These are phyloP conservation scores for Vulpes vulpes DNA, from an alignment of 2,113 vertebrate genomes.

Conservation along the genomic window DNA sequence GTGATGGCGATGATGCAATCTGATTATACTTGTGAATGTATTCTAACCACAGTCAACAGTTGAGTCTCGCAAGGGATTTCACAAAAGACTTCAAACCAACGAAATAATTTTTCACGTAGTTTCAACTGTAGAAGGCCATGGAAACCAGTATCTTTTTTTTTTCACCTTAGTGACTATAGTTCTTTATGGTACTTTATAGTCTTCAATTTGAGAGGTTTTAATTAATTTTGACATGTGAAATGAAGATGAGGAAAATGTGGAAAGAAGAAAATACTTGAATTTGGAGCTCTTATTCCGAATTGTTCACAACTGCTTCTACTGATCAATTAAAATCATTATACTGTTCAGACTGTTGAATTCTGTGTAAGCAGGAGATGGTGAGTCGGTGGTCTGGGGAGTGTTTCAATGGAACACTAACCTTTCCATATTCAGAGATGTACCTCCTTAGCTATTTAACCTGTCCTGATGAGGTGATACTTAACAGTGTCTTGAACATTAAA, in stretches of 20 bases:
- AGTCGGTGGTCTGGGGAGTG: not conserved
- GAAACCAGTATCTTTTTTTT: not conserved
- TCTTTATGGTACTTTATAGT: not conserved
- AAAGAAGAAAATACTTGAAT: conserved; percentile 50
- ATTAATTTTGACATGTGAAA: conserved; percentile 64
- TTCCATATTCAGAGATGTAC: not conserved
- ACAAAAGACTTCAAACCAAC: conserved; percentile 70
- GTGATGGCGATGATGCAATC: conserved; percentile 77
- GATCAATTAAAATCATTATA: conserved; percentile 61
- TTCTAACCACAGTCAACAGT: conserved; percentile 78
- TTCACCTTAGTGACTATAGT: not conserved
- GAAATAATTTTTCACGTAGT: conserved; percentile 32
- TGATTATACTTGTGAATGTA: conserved; percentile 75
- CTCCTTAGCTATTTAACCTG: not conserved
- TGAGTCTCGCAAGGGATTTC: conserved; percentile 53
- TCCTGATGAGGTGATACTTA: conserved; percentile 43
- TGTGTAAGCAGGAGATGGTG: conserved; percentile 33
- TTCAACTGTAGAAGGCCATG: not conserved
- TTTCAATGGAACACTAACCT: not conserved
- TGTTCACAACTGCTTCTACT: conserved; percentile 41
- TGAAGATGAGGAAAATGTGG: conserved; percentile 54
- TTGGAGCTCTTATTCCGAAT: conserved; percentile 48
- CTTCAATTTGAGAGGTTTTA: conserved; percentile 23
- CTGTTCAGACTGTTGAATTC: conserved; percentile 55
- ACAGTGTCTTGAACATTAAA: conserved; percentile 45